Base-by-base conservation (phyloP, 2,113 vertebrate species). In the Trematomus loennbergii region DNA sequence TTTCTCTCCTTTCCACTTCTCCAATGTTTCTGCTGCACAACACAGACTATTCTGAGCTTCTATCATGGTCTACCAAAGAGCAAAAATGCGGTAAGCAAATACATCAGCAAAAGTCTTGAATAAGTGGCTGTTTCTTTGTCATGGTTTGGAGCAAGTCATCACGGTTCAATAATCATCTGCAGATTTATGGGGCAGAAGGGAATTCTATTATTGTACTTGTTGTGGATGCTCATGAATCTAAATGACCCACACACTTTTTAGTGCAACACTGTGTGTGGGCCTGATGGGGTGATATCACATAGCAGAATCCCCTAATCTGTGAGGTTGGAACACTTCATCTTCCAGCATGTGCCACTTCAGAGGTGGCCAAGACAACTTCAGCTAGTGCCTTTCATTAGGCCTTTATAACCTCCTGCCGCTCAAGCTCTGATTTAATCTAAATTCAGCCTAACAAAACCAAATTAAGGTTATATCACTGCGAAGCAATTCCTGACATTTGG, bases 191-290 rank as follows among this genome's bases (percentile, higher is more conserved):
- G 69, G 12, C 59, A 71, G 20, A 57, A 48, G 71, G 43, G 7
- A 17, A 67, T 22, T 33, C 12, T 25, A 17, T 18, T 60, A 3
- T 59, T 77, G 9, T 63, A 12, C 5, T 77, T 77, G 65, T 50
- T 48, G 58, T 82, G 59, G 57, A 81, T 58, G 40, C 68, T 70
- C 75, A 89, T 75, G 81, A 72, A 66, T 84, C 67, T n/a, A 66
- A 75, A 81, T 59, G 12, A 40, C 64, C 66, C 72, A 67, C 66
- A 79, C 67, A 55, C 18, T 45, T 52, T 29, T 17, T 2, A 60
- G 53, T 36, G 49, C 50, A 61, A 33, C 77, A 61, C 74, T 64
- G 86, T 89, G 88, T 95, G 89, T 93, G 92, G 90, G 77, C 88
- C 61, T 33, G 15, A 76, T 45, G 17, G 63, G 65, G 58, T 79